Conservation (phyloP, 2,888 invertebrate genomes). For the Drosophila quinaria region DNA sequence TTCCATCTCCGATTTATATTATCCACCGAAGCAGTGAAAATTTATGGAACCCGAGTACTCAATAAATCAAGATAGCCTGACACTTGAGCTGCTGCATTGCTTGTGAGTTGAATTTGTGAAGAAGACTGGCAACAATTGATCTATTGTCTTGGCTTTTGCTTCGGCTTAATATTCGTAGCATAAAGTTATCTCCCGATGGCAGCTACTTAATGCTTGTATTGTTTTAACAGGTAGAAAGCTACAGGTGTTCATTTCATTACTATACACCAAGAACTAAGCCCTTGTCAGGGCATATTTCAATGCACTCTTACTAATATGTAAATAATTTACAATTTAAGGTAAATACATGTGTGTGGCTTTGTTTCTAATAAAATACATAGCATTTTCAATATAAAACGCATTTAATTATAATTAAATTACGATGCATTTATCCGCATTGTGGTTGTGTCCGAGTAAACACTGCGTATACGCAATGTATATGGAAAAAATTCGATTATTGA, state of each 20-base stretch:
- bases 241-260: conserved; percentile 56
- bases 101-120: conserved; percentile 24
- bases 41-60: conserved; percentile 59
- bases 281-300: background rate
- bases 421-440: conserved; percentile 13
- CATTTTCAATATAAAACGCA: conserved; percentile 5
- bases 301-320: conserved; percentile 29
- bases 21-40: conserved; percentile 44
- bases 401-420: conserved; percentile 48
- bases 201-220: background rate
- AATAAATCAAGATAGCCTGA: conserved; percentile 66
- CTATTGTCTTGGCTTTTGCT: conserved; percentile 2
- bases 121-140: conserved; percentile 3
- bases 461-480: conserved; percentile 49
- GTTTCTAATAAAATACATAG: conserved; percentile 31
- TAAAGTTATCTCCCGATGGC: background rate
- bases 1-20: conserved; percentile 30
- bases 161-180: background rate
- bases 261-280: conserved; percentile 25
- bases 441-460: conserved; percentile 27
- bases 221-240: conserved; percentile 8
- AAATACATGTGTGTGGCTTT: conserved; percentile 7
- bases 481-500: conserved; percentile 16
- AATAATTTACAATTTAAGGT: conserved; percentile 52
- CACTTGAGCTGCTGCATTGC: conserved; percentile 57